Conservation (phyloP, 2,888 invertebrate species). For the Tachina grossa region DNA sequence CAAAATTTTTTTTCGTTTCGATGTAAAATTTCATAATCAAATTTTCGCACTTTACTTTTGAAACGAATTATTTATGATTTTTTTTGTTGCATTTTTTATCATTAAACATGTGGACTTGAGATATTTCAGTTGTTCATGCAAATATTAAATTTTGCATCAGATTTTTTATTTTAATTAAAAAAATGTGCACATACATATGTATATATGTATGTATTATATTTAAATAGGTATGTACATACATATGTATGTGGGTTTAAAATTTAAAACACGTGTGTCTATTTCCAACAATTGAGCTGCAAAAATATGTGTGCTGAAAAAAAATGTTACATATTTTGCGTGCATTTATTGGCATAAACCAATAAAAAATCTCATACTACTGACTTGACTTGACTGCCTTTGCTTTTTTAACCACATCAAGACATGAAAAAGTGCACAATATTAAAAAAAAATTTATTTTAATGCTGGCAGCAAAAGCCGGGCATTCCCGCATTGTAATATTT, state of each 20-base stretch:
- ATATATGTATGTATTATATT: not conserved
- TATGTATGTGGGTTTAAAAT: not conserved
- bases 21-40: too few species aligned
- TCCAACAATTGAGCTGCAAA: constrained; percentile 1
- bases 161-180: too few species aligned
- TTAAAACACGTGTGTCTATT: constrained; percentile 11
- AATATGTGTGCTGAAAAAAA: not conserved
- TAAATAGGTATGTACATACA: not conserved
- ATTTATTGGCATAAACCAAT: constrained; percentile 4
- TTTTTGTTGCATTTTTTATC: not conserved
- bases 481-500: constrained; percentile 33
- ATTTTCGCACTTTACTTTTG: too few species aligned
- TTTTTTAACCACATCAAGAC: constrained; percentile 44
- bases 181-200: not conserved
- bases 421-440: not conserved
- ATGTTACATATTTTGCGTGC: constrained; percentile 20
- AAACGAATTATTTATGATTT: too few species aligned
- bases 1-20: too few species aligned
- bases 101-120: not conserved
- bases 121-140: not conserved
- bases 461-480: not conserved
- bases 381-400: constrained; percentile 24
- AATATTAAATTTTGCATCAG: not conserved
- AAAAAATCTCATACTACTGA: not conserved
- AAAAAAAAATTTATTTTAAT: not conserved